Evolutionary conservation across 2,888 invertebrate genomes (phyloP), one percentile per base, ranked within the genome.

Genomic region (Scaptomyza reducta): DNA sequence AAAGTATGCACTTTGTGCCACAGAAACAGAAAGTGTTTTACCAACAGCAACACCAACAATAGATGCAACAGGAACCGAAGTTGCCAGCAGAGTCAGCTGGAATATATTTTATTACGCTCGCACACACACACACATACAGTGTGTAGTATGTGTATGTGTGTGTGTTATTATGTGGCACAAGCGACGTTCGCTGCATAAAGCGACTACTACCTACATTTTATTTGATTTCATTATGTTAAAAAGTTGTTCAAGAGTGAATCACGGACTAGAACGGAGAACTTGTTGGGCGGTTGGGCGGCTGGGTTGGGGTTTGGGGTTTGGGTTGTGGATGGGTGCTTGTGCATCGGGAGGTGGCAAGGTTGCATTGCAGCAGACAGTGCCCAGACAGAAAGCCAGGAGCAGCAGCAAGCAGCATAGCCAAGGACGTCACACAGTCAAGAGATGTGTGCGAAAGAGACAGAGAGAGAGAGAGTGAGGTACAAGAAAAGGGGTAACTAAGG

Each of bases 171-270:
- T 76, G 50, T 82, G 60, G 79, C 73, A 79, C 79, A 77, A 75
- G 63, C 79, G 60, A 58, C 69, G 69, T 46, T 70, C 57, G 81
- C 70, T 80, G 70, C 71, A 77, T 79, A 77, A 79, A 73, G 83
- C 79, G 72, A 44, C 81, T 77, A 45, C 81, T 80, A 88, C 83
- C 88, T 84, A 84, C 84, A 84, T 84, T 88, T 85, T 87, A 87
- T 89, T 88, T 80, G 88, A 89, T 88, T 89, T 89, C 89, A 89
- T 88, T 88, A 89, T 88, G 89, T 89, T 88, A 89, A 88, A 89
- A 88, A 89, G 89, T 88, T 88, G 88, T 79, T 77, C 79, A 78
- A 89, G 89, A 81, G 87, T 87, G 79, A 86, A 83, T 80, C 77
- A 87, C 70, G 76, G 77, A 74, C 77, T 77, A 60, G 74, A 74